phyloP scores from a whole-genome alignment of 2,113 vertebrate species.

The Podilymbus podiceps region DNA sequence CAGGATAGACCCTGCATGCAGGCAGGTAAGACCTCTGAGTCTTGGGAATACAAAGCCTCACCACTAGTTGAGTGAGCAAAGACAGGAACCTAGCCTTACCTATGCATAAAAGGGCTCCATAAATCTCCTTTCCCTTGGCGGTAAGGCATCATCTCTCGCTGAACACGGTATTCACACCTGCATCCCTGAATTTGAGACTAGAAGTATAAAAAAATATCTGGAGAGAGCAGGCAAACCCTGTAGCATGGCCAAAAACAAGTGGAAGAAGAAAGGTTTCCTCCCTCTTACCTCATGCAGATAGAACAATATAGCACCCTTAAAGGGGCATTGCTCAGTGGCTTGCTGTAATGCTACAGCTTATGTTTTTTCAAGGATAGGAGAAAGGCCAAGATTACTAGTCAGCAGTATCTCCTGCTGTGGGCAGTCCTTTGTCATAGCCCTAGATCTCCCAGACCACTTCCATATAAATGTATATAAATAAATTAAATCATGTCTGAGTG shows the following conservation, averaged over 20 bases:
- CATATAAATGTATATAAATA: background rate
- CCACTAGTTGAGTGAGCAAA: background rate
- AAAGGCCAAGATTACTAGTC: background rate
- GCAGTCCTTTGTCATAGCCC: background rate
- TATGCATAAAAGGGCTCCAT: background rate
- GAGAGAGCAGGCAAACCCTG: background rate
- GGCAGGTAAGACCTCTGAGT: background rate
- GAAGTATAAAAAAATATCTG: background rate
- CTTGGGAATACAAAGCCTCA: background rate
- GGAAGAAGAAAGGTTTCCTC: background rate
- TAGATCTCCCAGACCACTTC: background rate
- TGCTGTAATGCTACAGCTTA: background rate
- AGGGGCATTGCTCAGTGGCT: background rate
- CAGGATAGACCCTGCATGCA: background rate
- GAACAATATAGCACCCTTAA: background rate
- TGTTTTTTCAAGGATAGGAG: background rate
- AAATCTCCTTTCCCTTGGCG: background rate
- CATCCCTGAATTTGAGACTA: background rate
- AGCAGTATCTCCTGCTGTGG: background rate
- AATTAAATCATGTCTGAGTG: background rate
- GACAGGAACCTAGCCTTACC: background rate
- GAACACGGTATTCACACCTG: background rate
- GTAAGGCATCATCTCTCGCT: background rate
- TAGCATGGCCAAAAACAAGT: background rate
- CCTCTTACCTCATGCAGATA: background rate